Conservation (phyloP, 2,797 vertebrate species). For the Triplophysa bombifrons region DNA sequence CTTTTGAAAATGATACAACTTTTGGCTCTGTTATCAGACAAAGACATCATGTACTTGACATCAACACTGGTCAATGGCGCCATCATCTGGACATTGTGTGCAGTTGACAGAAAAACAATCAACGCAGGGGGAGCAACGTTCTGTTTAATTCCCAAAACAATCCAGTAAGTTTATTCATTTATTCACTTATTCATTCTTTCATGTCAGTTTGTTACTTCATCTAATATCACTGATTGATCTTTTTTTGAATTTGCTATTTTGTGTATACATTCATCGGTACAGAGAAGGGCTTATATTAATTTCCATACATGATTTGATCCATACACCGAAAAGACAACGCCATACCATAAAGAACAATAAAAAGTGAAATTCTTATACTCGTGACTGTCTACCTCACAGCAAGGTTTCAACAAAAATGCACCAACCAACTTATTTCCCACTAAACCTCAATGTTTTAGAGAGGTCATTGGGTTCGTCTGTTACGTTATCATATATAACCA, state of each 20-base stretch:
- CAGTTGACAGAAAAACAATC: constrained; percentile 11
- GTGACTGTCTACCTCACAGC: too few relatives aligned
- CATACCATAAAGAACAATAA: too few relatives aligned
- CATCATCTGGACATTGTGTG: constrained; percentile 41
- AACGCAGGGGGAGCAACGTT: background rate
- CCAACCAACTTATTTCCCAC: background rate
- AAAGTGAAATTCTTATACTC: too few relatives aligned
- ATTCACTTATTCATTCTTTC: background rate
- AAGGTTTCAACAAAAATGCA: too few relatives aligned
- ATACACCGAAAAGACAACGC: too few relatives aligned
- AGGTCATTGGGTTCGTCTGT: constrained; percentile 39
- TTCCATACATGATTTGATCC: background rate
- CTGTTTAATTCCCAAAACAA: background rate
- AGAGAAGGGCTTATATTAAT: background rate
- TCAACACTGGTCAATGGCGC: constrained; percentile 19
- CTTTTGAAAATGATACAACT: background rate
- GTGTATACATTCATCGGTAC: background rate
- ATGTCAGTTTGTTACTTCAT: background rate
- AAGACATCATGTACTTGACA: background rate
- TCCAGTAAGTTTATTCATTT: too few relatives aligned
- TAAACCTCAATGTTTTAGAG: constrained; percentile 4
- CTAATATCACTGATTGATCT: background rate
- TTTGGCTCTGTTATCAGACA: background rate
- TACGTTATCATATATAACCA: constrained; percentile 51
- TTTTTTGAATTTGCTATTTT: background rate